Conservation (phyloP, 1,140 invertebrate genomes). For the Hypsibius dujardini region DNA sequence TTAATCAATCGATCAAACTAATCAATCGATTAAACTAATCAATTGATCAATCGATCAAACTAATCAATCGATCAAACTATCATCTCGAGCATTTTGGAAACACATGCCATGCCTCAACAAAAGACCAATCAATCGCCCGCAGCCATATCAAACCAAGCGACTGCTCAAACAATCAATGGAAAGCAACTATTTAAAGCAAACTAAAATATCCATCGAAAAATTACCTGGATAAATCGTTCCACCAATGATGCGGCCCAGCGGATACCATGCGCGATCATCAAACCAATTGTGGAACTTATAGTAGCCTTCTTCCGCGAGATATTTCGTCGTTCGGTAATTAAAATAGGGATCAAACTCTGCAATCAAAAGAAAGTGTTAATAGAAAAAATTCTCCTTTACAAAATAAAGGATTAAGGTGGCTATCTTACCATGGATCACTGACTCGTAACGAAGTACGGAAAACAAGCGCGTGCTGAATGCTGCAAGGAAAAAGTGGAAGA, state of each 20-base stretch:
- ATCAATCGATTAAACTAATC: neutral
- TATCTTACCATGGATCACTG: constrained; percentile 63
- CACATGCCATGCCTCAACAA: too few species aligned
- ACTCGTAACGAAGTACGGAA: constrained; percentile 89
- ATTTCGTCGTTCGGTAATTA: constrained; percentile 90
- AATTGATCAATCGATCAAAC: too few species aligned
- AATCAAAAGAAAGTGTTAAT: neutral
- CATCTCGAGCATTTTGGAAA: too few species aligned
- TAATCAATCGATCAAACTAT: too few species aligned
- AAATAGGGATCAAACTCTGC: constrained; percentile 89
- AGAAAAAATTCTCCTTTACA: neutral
- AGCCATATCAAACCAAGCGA: too few species aligned
- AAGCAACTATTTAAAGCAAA: too few species aligned
- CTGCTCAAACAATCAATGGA: too few species aligned
- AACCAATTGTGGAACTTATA: constrained; percentile 99
- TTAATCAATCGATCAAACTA: neutral
- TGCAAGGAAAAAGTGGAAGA: constrained; percentile 38
- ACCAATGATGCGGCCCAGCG: constrained; percentile 84
- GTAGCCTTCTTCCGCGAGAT: constrained; percentile 81
- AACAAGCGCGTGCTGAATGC: constrained; percentile 86
- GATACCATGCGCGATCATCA: constrained; percentile 96
- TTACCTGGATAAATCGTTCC: constrained; percentile 83
- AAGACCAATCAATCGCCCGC: too few species aligned
- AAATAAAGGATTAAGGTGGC: neutral
- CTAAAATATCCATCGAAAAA: neutral